Percentiles rank a stretch among this genome's conserved stretches.
Evolutionary conservation across 2,888 invertebrate species (phyloP).

Genomic region (Cerastoderma edule): DNA sequence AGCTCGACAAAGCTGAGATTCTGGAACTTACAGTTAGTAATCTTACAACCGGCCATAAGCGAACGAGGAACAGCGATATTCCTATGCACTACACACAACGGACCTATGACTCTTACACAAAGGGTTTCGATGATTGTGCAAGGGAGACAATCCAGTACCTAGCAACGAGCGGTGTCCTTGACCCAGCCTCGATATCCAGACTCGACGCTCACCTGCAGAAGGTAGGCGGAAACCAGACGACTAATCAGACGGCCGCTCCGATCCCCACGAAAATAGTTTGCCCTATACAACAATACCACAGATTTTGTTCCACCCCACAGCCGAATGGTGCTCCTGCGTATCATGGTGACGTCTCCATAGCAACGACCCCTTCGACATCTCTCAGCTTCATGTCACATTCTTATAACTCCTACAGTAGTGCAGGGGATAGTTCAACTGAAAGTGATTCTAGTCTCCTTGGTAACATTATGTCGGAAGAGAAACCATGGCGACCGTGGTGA

Average conservation of each 20-base stretch:
- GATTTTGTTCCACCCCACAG: slow-evolving; percentile 17
- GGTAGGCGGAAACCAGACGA: background rate
- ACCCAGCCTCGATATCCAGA: background rate
- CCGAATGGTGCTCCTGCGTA: background rate
- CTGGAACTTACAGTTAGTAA: slow-evolving; percentile 14
- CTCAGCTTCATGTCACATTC: background rate
- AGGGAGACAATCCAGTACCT: slow-evolving; percentile 20
- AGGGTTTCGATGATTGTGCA: slow-evolving; percentile 14
- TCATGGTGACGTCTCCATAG: background rate
- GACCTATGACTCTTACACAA: background rate
- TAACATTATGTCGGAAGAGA: slow-evolving; percentile 14
- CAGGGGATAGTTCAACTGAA: slow-evolving; percentile 1
- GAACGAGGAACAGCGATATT: no score
- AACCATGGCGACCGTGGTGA: slow-evolving; percentile 21
- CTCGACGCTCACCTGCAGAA: background rate
- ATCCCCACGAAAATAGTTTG: slow-evolving; percentile 1
- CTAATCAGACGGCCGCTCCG: background rate
- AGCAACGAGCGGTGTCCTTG: background rate
- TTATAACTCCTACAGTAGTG: background rate
- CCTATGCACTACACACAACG: no score
- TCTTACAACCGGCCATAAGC: background rate
- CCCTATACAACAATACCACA: background rate
- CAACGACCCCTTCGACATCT: slow-evolving; percentile 6
- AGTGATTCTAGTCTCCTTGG: slow-evolving; percentile 13
- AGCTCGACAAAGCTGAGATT: slow-evolving; percentile 17